Evolutionary conservation across 2,888 invertebrate genomes (phyloP).

Genomic region (Rhodophaea formosa): DNA sequence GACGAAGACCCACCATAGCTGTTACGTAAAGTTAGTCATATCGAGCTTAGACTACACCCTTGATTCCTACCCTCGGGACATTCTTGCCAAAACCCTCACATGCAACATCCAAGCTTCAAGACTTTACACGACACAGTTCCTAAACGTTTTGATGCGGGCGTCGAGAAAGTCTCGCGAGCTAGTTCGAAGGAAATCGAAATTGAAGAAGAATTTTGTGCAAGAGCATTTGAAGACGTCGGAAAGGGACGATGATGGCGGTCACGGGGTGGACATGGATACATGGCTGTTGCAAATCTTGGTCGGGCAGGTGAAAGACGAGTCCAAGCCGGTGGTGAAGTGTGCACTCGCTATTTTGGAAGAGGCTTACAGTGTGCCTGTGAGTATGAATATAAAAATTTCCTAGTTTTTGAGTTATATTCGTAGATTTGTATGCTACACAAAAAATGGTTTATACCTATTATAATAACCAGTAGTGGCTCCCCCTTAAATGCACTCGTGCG

Average conservation of each 20-base stretch:
- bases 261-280: constrained; percentile 84
- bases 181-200: constrained; percentile 64
- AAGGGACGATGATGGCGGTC: constrained; percentile 47
- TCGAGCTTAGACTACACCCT: constrained; percentile 94
- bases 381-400: constrained; percentile 30
- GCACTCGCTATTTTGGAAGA: constrained; percentile 94
- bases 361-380: constrained; percentile 93
- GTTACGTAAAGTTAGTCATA: constrained; percentile 95
- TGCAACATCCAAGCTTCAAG: constrained; percentile 80
- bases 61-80: constrained; percentile 86
- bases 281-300: constrained; percentile 95
- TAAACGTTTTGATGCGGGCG: constrained; percentile 91
- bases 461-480: no score
- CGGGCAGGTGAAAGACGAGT: constrained; percentile 91
- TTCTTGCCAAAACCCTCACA: constrained; percentile 81
- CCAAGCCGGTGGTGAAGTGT: constrained; percentile 88
- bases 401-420: no score
- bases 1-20: constrained; percentile 91
- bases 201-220: constrained; percentile 59
- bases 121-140: constrained; percentile 94
- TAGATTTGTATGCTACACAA: no score
- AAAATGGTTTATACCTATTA: no score
- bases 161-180: constrained; percentile 74
- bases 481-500: no score
- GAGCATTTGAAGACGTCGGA: constrained; percentile 52